Evolutionary conservation across 2,113 vertebrate genomes (phyloP), one percentile per base, ranked within the genome.

Genomic region (Siniperca knerii): DNA sequence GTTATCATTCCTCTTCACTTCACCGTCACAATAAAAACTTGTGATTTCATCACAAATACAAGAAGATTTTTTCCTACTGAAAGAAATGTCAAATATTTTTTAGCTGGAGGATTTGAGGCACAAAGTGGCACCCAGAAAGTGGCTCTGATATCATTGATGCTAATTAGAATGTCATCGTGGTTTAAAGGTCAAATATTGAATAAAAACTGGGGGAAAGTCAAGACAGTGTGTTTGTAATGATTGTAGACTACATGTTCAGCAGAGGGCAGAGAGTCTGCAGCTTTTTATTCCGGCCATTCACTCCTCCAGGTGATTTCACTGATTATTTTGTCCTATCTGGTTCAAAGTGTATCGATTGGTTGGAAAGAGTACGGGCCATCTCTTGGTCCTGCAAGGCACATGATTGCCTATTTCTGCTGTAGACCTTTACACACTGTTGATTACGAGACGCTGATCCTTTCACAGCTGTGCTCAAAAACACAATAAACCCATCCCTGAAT

Each of bases 121-220:
- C 57, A 64, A 46, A 64, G 21, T 33, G 58, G 12, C 55, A 42
- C 6, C 54, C 44, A 48, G 58, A 44, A 23, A 64, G 21, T 15
- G 50, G 1, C 50, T 25, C 44, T 54, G 1, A 46, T 50, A 15
- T 82, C 50, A 74, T 1, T 64, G 75, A 48, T 58, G 44, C 20
- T 88, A 82, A 86, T 87, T 44, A 44, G 18, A 23, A 78, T 79
- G 11, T 57, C 40, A 62, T 67, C 11, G 35, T 48, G 66, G 57
- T 75, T 21, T 54, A 85, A 87, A 82, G 84, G 85, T 83, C 67
- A 74, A 70, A 68, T 65, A 73, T 16, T 40, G 79, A 85, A 20
- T 55, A 18, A 42, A 66, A 87, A n/a, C 23, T n/a, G 8, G 3
- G 9, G n/a, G 35, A 40, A 82, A 55, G 6, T 70, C 20, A 15